A percentile compares a stretch with the other conserved stretches of the same genome.
These are phyloP conservation scores for Melieria crassipennis DNA, from an alignment of 2,888 invertebrate genomes.

Conservation along the genomic window DNA sequence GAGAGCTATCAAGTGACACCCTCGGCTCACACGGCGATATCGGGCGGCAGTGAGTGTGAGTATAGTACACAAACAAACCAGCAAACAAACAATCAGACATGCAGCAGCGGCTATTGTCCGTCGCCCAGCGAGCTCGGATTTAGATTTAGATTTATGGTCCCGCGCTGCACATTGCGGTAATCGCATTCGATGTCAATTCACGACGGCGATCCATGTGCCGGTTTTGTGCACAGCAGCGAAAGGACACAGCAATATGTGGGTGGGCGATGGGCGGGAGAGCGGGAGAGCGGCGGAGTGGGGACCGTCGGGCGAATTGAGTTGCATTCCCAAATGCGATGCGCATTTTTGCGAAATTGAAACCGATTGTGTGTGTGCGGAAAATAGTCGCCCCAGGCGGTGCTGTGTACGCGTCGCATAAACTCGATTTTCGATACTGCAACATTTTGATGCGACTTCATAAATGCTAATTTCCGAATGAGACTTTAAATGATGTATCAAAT, in stretches of 20 bases:
- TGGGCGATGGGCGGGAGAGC: background rate
- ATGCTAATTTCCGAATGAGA: too few relatives aligned
- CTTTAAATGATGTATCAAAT: too few relatives aligned
- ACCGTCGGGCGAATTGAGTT: conserved; percentile 1
- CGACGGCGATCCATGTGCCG: background rate
- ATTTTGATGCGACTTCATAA: too few relatives aligned
- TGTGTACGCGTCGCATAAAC: background rate
- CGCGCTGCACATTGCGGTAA: too few relatives aligned
- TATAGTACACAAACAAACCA: conserved; percentile 38
- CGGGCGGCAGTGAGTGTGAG: conserved; percentile 58
- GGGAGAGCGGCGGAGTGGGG: too few relatives aligned
- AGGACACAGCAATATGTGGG: background rate
- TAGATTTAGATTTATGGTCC: too few relatives aligned
- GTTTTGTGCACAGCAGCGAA: too few relatives aligned
- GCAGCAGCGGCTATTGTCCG: background rate
- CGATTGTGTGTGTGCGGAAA: background rate
- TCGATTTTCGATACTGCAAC: too few relatives aligned
- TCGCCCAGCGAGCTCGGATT: too few relatives aligned
- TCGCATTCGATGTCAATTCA: too few relatives aligned
- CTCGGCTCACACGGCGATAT: conserved; percentile 44
- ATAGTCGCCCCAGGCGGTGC: background rate
- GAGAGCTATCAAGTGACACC: conserved; percentile 63
- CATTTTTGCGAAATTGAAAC: conserved; percentile 8
- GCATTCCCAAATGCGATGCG: background rate
- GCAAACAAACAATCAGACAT: background rate